phyloP scores from a whole-genome alignment of 2,888 invertebrate species.

The Lucinisca nassula region DNA sequence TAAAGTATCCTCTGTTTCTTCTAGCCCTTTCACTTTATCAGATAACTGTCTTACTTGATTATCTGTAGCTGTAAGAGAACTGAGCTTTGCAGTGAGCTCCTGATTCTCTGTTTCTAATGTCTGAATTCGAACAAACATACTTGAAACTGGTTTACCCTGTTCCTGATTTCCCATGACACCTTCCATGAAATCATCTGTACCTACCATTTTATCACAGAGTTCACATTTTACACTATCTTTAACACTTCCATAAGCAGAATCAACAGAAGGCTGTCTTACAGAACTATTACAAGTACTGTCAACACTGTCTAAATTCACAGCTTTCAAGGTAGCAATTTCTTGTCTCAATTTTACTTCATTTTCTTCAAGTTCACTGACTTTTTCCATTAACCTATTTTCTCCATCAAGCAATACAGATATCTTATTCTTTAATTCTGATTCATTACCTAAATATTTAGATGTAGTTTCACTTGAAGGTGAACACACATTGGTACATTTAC shows the following conservation, averaged over 20 bases:
- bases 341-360: slow-evolving; percentile 46
- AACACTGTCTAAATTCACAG: background rate
- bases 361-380: slow-evolving; percentile 66
- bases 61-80: slow-evolving; percentile 71
- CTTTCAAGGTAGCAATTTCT: slow-evolving; percentile 42
- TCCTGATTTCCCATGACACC: slow-evolving; percentile 65
- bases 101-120: slow-evolving; percentile 79
- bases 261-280: slow-evolving; percentile 44
- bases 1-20: slow-evolving; percentile 82
- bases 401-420: background rate
- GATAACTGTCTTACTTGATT: slow-evolving; percentile 74
- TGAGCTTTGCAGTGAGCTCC: slow-evolving; percentile 68
- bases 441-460: background rate
- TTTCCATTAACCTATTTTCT: slow-evolving; percentile 44
- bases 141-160: slow-evolving; percentile 70
- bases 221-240: slow-evolving; percentile 41
- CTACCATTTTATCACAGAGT: slow-evolving; percentile 60
- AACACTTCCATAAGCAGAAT: slow-evolving; percentile 62
- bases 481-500: background rate
- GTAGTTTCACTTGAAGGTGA: background rate
- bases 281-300: background rate
- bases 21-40: slow-evolving; percentile 81
- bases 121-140: slow-evolving; percentile 79
- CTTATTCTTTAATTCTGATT: background rate
- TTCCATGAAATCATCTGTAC: slow-evolving; percentile 71